A percentile compares a stretch with the other conserved stretches of the same genome.
These are phyloP conservation scores for Harpegnathos saltator DNA, from an alignment of 1,140 invertebrate genomes.

Conservation along the genomic window DNA sequence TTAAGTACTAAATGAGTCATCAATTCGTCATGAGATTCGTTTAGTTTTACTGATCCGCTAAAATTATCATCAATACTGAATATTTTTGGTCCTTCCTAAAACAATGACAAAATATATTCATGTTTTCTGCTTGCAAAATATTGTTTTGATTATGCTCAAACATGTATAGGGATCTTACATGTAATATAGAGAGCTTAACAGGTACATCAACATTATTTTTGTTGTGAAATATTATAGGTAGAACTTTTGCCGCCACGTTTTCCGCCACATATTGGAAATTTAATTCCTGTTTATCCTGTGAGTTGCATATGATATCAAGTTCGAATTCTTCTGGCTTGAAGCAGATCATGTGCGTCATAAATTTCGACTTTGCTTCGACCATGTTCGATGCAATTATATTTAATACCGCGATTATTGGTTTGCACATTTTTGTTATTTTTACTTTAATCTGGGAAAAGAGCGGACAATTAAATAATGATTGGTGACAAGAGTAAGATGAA, in stretches of 20 bases:
- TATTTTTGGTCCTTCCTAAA: constrained; percentile 61
- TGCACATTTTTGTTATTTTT: constrained; percentile 77
- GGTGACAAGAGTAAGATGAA: too few relatives aligned
- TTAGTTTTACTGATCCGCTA: constrained; percentile 5
- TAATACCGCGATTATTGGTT: constrained; percentile 78
- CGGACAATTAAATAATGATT: constrained; percentile 21
- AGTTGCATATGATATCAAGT: constrained; percentile 69
- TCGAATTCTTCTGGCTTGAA: constrained; percentile 80
- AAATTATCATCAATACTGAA: constrained; percentile 72
- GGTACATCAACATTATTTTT: constrained; percentile 79
- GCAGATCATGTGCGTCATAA: constrained; percentile 81
- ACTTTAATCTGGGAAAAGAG: constrained; percentile 76
- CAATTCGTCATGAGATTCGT: background rate
- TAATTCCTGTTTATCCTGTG: constrained; percentile 68
- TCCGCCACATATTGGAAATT: constrained; percentile 77
- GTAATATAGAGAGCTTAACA: constrained; percentile 74
- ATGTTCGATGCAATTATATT: constrained; percentile 79
- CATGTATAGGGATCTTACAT: constrained; percentile 71
- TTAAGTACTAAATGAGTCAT: constrained; percentile 31
- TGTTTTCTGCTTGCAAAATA: constrained; percentile 7
- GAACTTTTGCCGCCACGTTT: constrained; percentile 60
- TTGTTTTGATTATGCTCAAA: background rate
- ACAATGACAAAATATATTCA: constrained; percentile 27
- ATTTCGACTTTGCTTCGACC: constrained; percentile 77
- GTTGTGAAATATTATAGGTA: constrained; percentile 79